Evolutionary conservation across 2,888 invertebrate genomes (phyloP), one percentile per base, ranked within the genome.

Genomic region (Tetranychus truncatus): DNA sequence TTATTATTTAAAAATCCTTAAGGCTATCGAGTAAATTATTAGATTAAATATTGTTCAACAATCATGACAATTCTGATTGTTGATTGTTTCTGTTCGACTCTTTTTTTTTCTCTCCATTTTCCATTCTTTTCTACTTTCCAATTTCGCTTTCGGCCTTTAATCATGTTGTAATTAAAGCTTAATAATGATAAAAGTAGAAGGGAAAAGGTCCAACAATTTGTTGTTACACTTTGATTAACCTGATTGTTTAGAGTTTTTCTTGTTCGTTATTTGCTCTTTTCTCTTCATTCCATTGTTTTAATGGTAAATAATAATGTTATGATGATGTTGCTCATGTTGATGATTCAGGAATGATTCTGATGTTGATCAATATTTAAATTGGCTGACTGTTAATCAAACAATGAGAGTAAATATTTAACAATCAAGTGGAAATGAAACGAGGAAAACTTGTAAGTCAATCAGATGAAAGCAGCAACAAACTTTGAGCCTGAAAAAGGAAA

Each of bases 401-500:
- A 55, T 55, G 11, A 15, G 15, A 15, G 55, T 55, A 55, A 55
- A 55, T 55, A 55, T 55, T 55, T 55, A 55, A 55, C 55, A 55
- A 55, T 55, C 55, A 69, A 69, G 69, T 24, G 34, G 69, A 69
- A 69, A 69, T 21, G 34, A 69, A 73, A 9, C 20, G n/a, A 72
- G 24, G 20, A 20, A 44, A 21, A 21, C 9, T 21, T 73, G 45
- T 24, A 73, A 55, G 21, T 55, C 20, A 73, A 21, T 44, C 11
- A 73, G 18, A 44, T 72, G 18, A 20, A 6, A 72, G 18, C n/a
- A 72, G 18, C n/a, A 21, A 72, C 18, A 44, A 72, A 20, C 3
- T 21, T 20, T 18, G 1, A 72, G 24, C 18, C 18, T 46, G 3
- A 3, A 34, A 34, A 34, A 34, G 34, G 24, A 24, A 34, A 34